Conservation (phyloP, 2,113 vertebrate genomes). For the Chamaea fasciata region DNA sequence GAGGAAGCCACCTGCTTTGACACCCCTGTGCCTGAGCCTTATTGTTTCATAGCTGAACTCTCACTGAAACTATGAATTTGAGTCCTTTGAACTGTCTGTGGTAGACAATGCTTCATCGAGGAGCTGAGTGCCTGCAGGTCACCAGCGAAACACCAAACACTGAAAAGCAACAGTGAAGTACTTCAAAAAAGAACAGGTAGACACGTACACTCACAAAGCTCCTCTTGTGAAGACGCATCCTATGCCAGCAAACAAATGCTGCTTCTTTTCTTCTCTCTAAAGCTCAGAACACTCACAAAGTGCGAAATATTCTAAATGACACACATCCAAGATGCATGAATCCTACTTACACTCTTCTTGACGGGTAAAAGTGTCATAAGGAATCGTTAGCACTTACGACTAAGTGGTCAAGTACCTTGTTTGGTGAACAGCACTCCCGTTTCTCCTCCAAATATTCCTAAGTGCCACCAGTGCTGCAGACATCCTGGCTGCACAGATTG, state of each 20-base stretch:
- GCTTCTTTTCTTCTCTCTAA: conserved; percentile 5
- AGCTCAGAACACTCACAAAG: not conserved
- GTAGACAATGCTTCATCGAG: not conserved
- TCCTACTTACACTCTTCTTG: conserved; percentile 28
- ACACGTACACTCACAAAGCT: not conserved
- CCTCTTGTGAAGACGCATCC: conserved; percentile 1
- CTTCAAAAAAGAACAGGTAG: conserved; percentile 31
- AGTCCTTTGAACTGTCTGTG: not conserved
- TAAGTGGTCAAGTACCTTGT: not conserved
- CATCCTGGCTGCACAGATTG: not conserved
- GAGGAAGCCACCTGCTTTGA: not conserved
- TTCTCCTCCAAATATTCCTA: not conserved
- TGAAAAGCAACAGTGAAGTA: not conserved
- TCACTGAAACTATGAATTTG: not conserved
- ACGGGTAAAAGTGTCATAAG: not conserved
- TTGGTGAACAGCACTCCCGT: not conserved
- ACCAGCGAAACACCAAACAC: not conserved
- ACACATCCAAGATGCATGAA: not conserved
- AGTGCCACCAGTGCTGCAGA: not conserved
- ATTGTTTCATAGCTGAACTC: conserved; percentile 11
- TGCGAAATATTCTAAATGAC: conserved; percentile 18
- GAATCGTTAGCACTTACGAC: not conserved
- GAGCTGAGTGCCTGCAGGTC: conserved; percentile 20
- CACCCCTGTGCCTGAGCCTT: not conserved
- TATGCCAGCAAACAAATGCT: conserved; percentile 11